Conservation (phyloP, 2,888 invertebrate genomes). For the Ichneumoninae sp. region DNA sequence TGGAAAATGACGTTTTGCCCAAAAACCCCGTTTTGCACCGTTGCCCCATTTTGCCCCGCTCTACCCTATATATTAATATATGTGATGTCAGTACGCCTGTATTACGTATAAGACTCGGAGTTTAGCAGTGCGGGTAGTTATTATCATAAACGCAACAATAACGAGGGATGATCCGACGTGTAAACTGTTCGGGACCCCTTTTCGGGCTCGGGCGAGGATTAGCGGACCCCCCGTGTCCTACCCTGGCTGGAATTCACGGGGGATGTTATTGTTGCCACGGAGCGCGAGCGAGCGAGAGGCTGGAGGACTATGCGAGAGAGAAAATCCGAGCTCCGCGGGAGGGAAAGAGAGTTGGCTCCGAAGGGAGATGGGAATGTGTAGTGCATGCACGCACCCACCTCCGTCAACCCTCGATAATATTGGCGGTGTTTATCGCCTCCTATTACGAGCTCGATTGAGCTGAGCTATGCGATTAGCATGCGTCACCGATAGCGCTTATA, state of each 20-base stretch:
- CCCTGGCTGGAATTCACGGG: conserved; percentile 76
- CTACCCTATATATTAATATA: conserved; percentile 7
- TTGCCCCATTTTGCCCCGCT: no score
- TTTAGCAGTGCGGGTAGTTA: conserved; percentile 70
- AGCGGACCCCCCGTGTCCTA: conserved; percentile 73
- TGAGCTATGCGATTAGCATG: conserved; percentile 82
- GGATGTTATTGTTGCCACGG: conserved; percentile 82
- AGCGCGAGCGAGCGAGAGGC: conserved; percentile 62
- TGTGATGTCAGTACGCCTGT: not conserved
- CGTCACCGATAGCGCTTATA: conserved; percentile 77
- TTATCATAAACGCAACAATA: conserved; percentile 84
- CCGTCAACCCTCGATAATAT: conserved; percentile 78
- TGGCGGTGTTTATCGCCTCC: conserved; percentile 82
- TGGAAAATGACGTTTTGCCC: no score
- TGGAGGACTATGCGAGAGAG: conserved; percentile 47
- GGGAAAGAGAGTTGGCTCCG: conserved; percentile 12
- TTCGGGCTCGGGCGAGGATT: conserved; percentile 79
- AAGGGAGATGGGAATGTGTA: conserved; percentile 4
- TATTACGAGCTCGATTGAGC: conserved; percentile 82
- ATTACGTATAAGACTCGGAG: conserved; percentile 44
- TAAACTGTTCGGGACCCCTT: conserved; percentile 81
- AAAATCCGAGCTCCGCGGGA: conserved; percentile 34
- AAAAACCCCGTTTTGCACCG: no score
- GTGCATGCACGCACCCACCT: conserved; percentile 57
- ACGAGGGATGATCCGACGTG: conserved; percentile 84